Evolutionary conservation across 92 coral and sea anemone species (phyloP).

Genomic region (Palythoa grandiflora): DNA sequence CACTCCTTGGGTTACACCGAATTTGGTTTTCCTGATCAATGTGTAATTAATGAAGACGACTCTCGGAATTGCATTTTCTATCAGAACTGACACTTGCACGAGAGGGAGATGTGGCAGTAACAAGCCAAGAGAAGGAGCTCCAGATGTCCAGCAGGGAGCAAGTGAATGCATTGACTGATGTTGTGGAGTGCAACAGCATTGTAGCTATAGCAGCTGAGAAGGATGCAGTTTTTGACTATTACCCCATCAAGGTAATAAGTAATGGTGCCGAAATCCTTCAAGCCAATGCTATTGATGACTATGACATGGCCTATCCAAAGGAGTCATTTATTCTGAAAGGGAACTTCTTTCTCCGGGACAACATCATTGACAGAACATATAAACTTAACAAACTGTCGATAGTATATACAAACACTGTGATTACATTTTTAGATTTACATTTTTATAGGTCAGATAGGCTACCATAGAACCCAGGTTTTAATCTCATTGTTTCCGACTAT

Average conservation of each 20-base stretch:
- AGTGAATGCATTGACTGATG: background rate
- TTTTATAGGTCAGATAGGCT: background rate
- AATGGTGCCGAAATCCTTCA: conserved; percentile 28
- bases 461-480: background rate
- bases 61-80: too few species aligned
- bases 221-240: conserved; percentile 23
- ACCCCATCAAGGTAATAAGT: conserved; percentile 3
- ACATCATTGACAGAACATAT: too few species aligned
- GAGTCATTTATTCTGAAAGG: too few species aligned
- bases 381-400: too few species aligned
- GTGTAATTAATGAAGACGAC: too few species aligned
- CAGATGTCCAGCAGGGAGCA: background rate
- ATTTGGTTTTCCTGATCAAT: too few species aligned
- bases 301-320: too few species aligned
- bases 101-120: conserved; percentile 19
- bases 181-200: conserved; percentile 25
- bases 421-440: background rate
- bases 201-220: conserved; percentile 47
- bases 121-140: conserved; percentile 6
- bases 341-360: too few species aligned
- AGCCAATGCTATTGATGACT: too few species aligned
- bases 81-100: background rate
- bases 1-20: too few species aligned
- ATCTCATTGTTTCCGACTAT: background rate
- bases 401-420: background rate